Evolutionary conservation across 1,140 invertebrate species (phyloP).

Genomic region (Ips nitidus): DNA sequence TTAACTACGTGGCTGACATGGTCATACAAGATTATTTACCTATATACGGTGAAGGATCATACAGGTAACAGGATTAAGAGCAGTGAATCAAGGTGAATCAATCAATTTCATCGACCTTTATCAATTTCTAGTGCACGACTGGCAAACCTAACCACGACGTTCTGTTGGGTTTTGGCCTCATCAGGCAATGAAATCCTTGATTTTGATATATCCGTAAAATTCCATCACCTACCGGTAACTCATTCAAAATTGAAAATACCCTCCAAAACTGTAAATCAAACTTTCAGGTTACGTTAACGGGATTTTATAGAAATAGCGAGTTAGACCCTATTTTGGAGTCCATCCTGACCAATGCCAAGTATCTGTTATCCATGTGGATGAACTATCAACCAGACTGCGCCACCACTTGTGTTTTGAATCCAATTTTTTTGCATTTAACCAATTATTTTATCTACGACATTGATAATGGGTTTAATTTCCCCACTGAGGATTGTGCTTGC

Average conservation of each 20-base stretch:
- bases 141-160: no score
- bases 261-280: background rate
- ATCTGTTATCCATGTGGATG: conserved; percentile 10
- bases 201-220: background rate
- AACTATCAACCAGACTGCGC: conserved; percentile 11
- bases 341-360: background rate
- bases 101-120: no score
- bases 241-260: background rate
- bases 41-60: background rate
- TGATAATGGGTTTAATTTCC: background rate
- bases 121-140: no score
- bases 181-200: no score
- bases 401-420: conserved; percentile 8
- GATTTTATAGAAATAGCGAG: background rate
- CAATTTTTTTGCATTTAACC: conserved; percentile 4
- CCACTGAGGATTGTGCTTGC: no score
- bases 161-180: no score
- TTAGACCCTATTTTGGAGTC: background rate
- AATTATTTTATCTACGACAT: conserved; percentile 16
- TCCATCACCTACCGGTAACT: background rate
- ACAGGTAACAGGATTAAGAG: background rate
- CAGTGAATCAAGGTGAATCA: no score
- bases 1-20: background rate
- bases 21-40: background rate
- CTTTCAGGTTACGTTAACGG: conserved; percentile 9